A percentile compares a stretch with the other conserved stretches of the same genome.
Conservation (phyloP, 2,888 invertebrate genomes). For the Andrena bicolor region DNA sequence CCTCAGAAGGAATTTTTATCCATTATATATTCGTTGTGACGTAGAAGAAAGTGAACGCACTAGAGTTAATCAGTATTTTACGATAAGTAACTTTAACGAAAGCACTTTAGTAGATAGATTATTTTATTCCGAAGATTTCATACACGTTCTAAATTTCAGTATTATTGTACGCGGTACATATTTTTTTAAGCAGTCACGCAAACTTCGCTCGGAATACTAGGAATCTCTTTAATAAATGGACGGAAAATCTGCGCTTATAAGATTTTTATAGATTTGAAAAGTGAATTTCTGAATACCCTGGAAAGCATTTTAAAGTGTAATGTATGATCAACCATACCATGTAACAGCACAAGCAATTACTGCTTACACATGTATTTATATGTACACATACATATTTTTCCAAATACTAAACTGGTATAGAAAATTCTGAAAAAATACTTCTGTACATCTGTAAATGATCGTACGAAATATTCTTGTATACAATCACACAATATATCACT, state of each 20-base stretch:
- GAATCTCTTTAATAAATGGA: constrained; percentile 21
- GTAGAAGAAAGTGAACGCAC: constrained; percentile 8
- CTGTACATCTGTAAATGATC: constrained; percentile 20
- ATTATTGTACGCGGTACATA: constrained; percentile 3
- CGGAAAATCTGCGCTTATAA: constrained; percentile 27
- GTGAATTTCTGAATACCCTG: constrained; percentile 71
- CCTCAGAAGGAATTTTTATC: constrained; percentile 11
- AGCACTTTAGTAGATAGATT: constrained; percentile 25
- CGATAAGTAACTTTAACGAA: constrained; percentile 36
- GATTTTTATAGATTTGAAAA: constrained; percentile 20
- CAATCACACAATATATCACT: background rate
- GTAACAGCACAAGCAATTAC: constrained; percentile 32
- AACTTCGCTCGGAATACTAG: constrained; percentile 9
- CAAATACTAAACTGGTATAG: constrained; percentile 21
- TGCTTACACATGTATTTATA: constrained; percentile 23
- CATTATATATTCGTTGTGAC: constrained; percentile 20
- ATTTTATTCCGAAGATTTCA: constrained; percentile 9
- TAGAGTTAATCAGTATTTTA: constrained; percentile 19
- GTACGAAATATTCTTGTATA: background rate
- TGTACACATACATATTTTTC: constrained; percentile 30
- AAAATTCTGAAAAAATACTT: constrained; percentile 47
- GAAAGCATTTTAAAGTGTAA: constrained; percentile 39
- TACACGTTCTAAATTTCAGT: constrained; percentile 12
- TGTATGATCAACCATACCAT: constrained; percentile 19
- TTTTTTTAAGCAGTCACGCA: constrained; percentile 1